Evolutionary conservation across 2,113 vertebrate genomes (phyloP), one percentile per base, ranked within the genome.

Genomic region (Spizaetus ornatus): DNA sequence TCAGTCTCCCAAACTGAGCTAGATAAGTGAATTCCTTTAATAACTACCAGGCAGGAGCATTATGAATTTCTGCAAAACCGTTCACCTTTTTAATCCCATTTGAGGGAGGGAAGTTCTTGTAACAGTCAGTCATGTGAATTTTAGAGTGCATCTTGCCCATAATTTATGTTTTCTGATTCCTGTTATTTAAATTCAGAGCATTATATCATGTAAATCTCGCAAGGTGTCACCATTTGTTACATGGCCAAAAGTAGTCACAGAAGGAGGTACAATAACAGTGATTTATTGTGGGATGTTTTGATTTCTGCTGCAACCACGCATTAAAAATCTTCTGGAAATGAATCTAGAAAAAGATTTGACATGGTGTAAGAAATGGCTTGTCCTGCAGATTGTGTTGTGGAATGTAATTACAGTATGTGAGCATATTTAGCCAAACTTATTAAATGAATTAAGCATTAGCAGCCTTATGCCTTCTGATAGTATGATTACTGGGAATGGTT

Each of bases 251-350:
- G 86, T 55, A 96, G 82, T 91, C 90, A 90, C 84, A 96, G 93
- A 93, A 95, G 74, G 85, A 95, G 63, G 86, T 93, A 90, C 82
- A 97, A 67, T 95, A 97, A 97, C 31, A 2, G 63, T 96, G 86
- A 84, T 91, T 96, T 95, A 92, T 95, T 91, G 91, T 40, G 74
- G 73, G 82, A 43, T 82, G 14, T 92, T 96, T 97, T 88, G 74
- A 94, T 96, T 98, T 96, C 94, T 92, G 53, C 82, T 91, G 95
- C 80, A 86, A 93, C 94, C 80, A 59, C n/a, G 1, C 90, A 93
- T 95, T 97, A 82, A 94, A 97, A 95, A 88, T 88, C 81, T 74
- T 87, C 87, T 95, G 94, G 53, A 97, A 97, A 95, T 96, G 82
- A 95, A 63, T 92, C 89, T 95, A 91, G 86, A 86, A 94, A 66